phyloP scores from a whole-genome alignment of 1,140 invertebrate genomes.

The Copidosoma floridanum region DNA sequence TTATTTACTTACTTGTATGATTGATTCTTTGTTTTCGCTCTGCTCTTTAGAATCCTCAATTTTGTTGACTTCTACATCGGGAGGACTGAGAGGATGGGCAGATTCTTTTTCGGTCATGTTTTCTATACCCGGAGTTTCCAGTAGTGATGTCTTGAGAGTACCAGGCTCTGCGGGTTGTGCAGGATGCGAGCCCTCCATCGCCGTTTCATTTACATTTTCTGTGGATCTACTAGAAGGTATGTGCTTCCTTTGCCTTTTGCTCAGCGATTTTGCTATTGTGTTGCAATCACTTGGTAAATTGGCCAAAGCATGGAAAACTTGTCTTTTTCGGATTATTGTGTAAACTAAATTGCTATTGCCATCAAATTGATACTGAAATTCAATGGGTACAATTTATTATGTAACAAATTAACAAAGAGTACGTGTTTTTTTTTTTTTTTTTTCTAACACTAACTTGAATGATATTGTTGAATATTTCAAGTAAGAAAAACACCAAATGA shows the following conservation, averaged over 20 bases:
- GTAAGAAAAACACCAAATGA: constrained; percentile 95
- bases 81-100: constrained; percentile 68
- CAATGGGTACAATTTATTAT: neutral
- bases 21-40: constrained; percentile 39
- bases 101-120: constrained; percentile 95
- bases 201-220: constrained; percentile 57
- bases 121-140: constrained; percentile 85
- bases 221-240: constrained; percentile 48
- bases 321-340: constrained; percentile 96
- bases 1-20: constrained; percentile 42
- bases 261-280: constrained; percentile 83
- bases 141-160: constrained; percentile 84
- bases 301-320: constrained; percentile 94
- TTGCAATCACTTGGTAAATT: constrained; percentile 92
- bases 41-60: constrained; percentile 27
- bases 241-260: constrained; percentile 62
- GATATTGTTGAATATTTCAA: constrained; percentile 99
- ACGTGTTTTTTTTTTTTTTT: neutral
- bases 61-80: constrained; percentile 39
- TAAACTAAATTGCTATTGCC: constrained; percentile 99
- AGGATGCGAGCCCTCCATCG: constrained; percentile 77
- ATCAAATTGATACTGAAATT: constrained; percentile 90
- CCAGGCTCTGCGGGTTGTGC: constrained; percentile 87
- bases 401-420: neutral
- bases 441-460: constrained; percentile 68